A percentile compares a stretch with the other conserved stretches of the same genome.
Evolutionary conservation across 2,113 vertebrate genomes (phyloP).

Genomic region (Vidua macroura): DNA sequence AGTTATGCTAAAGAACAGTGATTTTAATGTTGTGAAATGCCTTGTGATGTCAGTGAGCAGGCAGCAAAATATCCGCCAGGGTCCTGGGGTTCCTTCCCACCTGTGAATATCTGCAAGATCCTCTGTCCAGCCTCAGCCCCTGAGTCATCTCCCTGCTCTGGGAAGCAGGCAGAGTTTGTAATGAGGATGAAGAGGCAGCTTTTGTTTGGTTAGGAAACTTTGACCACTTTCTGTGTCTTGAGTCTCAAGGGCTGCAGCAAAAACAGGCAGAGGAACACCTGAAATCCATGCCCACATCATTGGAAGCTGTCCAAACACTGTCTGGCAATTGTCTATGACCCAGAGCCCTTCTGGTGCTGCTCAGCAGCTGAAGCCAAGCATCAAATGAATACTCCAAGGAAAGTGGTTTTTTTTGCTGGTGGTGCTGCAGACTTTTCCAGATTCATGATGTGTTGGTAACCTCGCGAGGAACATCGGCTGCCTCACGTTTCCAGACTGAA

Average conservation of each 20-base stretch:
- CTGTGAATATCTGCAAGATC: not conserved
- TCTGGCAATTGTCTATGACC: not conserved
- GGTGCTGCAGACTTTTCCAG: not conserved
- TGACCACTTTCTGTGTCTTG: not conserved
- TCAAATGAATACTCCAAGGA: not conserved
- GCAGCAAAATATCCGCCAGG: not conserved
- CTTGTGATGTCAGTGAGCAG: not conserved
- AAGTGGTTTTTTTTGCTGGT: not conserved
- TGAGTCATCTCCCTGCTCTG: not conserved
- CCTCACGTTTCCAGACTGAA: not conserved
- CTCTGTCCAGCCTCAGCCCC: not conserved
- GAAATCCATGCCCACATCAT: rapidly evolving
- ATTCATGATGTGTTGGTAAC: not conserved
- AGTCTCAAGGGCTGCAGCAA: not conserved
- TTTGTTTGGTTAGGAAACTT: not conserved
- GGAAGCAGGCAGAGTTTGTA: not conserved
- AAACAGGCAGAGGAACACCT: not conserved
- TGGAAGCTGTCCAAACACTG: not conserved
- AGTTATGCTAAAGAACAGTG: not conserved
- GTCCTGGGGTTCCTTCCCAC: rapidly evolving
- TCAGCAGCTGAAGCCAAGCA: not conserved
- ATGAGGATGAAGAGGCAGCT: not conserved
- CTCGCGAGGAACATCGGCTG: not conserved
- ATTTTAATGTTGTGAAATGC: not conserved
- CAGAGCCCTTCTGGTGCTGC: not conserved